A percentile compares a stretch with the other conserved stretches of the same genome.
Evolutionary conservation across 2,113 vertebrate species (phyloP).

Genomic region (Chrysochloris asiatica): DNA sequence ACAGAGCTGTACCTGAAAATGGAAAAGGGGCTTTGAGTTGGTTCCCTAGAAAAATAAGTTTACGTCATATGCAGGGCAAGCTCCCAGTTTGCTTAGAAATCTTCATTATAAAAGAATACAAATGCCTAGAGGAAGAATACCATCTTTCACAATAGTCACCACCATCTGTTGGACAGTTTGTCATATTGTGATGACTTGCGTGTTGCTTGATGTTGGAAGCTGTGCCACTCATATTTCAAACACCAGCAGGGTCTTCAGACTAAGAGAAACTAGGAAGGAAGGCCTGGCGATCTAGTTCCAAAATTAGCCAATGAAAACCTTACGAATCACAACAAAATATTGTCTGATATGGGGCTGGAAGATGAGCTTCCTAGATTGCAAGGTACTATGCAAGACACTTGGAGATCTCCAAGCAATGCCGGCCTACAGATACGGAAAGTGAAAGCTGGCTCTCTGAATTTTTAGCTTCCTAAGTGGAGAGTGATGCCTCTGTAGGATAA

Average conservation of each 20-base stretch:
- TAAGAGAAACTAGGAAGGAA: background rate
- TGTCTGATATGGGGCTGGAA: background rate
- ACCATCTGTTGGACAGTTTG: background rate
- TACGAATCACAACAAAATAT: too few relatives aligned
- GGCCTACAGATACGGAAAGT: too few relatives aligned
- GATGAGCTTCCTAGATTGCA: background rate
- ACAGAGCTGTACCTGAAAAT: background rate
- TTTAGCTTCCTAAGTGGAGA: too few relatives aligned
- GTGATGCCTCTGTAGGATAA: too few relatives aligned
- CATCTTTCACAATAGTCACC: conserved; percentile 54
- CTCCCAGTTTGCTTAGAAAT: conserved; percentile 34
- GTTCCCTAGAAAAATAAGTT: background rate
- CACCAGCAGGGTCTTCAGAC: background rate
- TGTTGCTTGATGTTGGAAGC: background rate
- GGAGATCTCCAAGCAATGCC: too few relatives aligned
- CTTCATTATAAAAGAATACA: conserved; percentile 22
- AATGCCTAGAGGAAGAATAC: conserved; percentile 1
- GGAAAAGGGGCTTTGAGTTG: background rate
- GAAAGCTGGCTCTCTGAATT: too few relatives aligned
- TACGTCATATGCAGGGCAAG: background rate
- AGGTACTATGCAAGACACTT: too few relatives aligned
- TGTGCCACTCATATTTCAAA: background rate
- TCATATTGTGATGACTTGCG: background rate
- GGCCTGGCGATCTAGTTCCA: background rate
- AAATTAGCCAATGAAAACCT: background rate